Evolutionary conservation across 2,113 vertebrate genomes (phyloP), one percentile per base, ranked within the genome.

Genomic region (Heteronetta atricapilla): DNA sequence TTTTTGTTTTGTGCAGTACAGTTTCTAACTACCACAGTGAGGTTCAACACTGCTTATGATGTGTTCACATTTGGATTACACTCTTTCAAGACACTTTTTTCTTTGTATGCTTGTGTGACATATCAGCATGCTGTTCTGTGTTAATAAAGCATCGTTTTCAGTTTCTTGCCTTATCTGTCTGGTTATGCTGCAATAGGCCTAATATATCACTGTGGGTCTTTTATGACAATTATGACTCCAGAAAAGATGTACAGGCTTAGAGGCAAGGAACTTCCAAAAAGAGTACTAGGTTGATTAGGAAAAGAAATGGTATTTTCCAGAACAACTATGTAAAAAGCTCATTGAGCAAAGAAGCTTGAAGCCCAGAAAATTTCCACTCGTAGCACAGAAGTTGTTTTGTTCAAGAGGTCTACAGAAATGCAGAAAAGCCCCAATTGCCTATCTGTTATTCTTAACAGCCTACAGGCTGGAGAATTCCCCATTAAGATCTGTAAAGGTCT

Each of bases 11-110:
- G 3, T 19, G 68, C 0, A 0, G 34, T 69, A 33, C 40, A 86
- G 67, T 13, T 88, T 68, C 58, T 79, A 50, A 18, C 36, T 26
- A 31, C 53, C 13, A 2, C 7, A 0, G 0, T 34, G 6, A 77
- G 50, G n/a, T 23, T 14, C 28, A 69, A 23, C 11, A 11, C 8
- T 58, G 13, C 11, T 85, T 25, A 42, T 6, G 38, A 33, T 16
- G 31, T 7, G 38, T 13, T 26, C 19, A 31, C 1, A 1, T 70
- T 13, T 22, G 21, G 29, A 64, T 62, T 44, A 36, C 63, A 69
- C 22, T 52, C 75, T 76, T n/a, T 26, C 5, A 15, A 48, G 10
- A 33, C 8, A 26, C 15, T 70, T 82, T 7, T 13, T 17, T n/a
- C 42, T 83, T 80, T 69, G 29, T 40, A n/a, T 4, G 0, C 8